Conservation (phyloP, 2,113 vertebrate genomes). For the Colossoma macropomum region DNA sequence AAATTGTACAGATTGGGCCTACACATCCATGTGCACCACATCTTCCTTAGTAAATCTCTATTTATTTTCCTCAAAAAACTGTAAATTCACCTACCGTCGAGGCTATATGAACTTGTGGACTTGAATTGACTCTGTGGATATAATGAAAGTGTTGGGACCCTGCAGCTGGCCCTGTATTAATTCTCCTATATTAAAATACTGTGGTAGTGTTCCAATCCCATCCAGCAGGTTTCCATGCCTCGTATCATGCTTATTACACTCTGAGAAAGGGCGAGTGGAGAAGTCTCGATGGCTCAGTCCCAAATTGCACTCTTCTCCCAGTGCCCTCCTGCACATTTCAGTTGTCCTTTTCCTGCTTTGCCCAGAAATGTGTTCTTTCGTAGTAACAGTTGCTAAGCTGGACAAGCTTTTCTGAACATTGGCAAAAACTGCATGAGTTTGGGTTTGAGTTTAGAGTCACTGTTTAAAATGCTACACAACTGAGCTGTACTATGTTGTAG, state of each 20-base stretch:
- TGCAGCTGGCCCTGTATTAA: neutral
- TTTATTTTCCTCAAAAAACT: neutral
- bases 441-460: too few species aligned
- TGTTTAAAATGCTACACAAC: too few species aligned
- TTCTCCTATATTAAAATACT: conserved; percentile 11
- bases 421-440: too few species aligned
- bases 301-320: neutral
- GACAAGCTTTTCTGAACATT: neutral
- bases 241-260: conserved; percentile 9
- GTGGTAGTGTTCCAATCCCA: conserved; percentile 3
- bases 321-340: neutral
- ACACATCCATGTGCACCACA: neutral
- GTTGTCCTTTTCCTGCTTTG: neutral
- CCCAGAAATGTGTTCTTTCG: neutral
- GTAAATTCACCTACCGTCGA: neutral
- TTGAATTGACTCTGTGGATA: neutral
- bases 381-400: neutral
- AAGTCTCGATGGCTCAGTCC: neutral
- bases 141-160: neutral
- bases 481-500: too few species aligned
- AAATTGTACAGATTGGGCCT: neutral
- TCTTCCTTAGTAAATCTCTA: neutral
- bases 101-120: conserved; percentile 4
- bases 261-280: neutral
- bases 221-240: neutral